These are phyloP conservation scores for Taurulus bubalis DNA, from an alignment of 2,113 vertebrate genomes.

Conservation along the genomic window DNA sequence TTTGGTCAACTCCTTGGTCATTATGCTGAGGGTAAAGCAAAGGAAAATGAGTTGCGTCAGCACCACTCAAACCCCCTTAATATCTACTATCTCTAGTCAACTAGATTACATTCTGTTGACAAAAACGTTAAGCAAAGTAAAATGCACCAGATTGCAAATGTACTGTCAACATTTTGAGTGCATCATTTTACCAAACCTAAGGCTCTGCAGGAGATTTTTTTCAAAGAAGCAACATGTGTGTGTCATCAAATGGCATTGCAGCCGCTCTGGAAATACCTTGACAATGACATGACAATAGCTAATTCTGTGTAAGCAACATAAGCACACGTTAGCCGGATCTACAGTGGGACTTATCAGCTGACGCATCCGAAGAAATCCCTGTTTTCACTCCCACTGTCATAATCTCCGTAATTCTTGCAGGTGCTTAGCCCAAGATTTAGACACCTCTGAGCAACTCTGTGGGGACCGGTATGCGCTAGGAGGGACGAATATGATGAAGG, in stretches of 20 bases:
- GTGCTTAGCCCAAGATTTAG: slow-evolving; percentile 72
- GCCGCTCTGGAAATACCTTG: slow-evolving; percentile 1
- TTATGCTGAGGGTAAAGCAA: neutral
- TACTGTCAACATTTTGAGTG: neutral
- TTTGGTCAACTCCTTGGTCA: neutral
- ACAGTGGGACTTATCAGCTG: slow-evolving; percentile 22
- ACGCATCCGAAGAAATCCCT: slow-evolving; percentile 1
- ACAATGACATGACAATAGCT: neutral
- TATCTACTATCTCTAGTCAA: neutral
- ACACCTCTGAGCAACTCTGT: slow-evolving; percentile 37
- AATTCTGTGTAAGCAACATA: neutral
- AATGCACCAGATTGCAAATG: neutral
- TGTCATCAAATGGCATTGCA: neutral
- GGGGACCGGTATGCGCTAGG: slow-evolving; percentile 3
- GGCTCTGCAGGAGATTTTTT: neutral
- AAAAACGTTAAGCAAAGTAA: neutral
- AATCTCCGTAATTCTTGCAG: slow-evolving; percentile 65
- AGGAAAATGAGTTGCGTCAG: neutral
- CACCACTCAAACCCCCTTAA: neutral
- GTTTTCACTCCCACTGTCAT: slow-evolving; percentile 47
- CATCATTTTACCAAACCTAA: neutral
- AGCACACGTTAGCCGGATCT: neutral
- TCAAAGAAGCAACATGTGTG: neutral
- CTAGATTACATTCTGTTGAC: too few relatives aligned
- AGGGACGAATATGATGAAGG: slow-evolving; percentile 21